These are phyloP conservation scores for Drepanosiphum platanoidis DNA, from an alignment of 2,888 invertebrate genomes.

Conservation along the genomic window DNA sequence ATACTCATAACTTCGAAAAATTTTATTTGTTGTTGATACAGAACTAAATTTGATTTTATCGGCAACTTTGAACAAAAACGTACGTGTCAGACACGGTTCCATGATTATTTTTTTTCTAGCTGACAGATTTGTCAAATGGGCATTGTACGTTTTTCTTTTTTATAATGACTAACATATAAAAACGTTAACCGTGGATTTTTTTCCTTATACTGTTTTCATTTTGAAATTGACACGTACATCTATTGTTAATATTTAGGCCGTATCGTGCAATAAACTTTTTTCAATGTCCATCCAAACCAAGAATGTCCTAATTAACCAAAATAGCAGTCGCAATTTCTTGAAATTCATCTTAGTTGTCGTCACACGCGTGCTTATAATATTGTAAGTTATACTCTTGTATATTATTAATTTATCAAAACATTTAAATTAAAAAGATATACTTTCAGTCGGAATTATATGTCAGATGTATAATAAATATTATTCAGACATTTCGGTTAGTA, in stretches of 20 bases:
- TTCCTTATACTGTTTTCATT: slow-evolving; percentile 37
- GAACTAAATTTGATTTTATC: slow-evolving; percentile 6
- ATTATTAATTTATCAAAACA: no score
- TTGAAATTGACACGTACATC: slow-evolving; percentile 47
- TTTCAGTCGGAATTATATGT: no score
- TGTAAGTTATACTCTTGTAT: no score
- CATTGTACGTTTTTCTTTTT: slow-evolving; percentile 41
- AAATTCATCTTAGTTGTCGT: not conserved
- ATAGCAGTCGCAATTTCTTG: not conserved
- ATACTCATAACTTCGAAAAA: not conserved
- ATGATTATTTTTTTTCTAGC: slow-evolving; percentile 41
- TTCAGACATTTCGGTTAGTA: not conserved
- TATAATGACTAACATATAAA: slow-evolving; percentile 28
- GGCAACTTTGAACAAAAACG: not conserved
- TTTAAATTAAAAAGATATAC: not conserved
- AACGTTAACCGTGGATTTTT: slow-evolving; percentile 24
- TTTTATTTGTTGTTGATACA: not conserved
- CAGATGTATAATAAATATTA: no score
- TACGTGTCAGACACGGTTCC: slow-evolving; percentile 51
- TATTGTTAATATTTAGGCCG: slow-evolving; percentile 59
- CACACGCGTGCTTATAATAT: not conserved
- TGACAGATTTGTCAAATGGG: slow-evolving; percentile 33
- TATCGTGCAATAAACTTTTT: slow-evolving; percentile 45
- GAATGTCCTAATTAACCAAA: slow-evolving; percentile 42
- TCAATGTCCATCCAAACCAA: slow-evolving; percentile 31